Percentiles rank a stretch among this genome's conserved stretches.
phyloP scores from a whole-genome alignment of 2,113 vertebrate species.

The Fulmarus glacialis region DNA sequence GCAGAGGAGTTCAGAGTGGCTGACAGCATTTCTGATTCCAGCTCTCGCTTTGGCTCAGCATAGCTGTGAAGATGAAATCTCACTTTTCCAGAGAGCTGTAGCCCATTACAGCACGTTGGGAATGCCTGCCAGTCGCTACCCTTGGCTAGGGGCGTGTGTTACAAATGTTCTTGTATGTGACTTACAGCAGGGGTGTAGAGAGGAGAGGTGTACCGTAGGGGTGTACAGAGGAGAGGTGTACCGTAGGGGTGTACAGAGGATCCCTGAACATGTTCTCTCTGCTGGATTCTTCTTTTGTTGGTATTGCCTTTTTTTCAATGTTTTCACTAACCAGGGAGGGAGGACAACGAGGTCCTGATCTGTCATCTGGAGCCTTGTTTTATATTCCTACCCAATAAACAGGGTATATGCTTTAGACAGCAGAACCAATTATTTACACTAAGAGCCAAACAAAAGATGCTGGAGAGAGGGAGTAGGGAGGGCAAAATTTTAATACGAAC shows the following conservation, averaged over 20 bases:
- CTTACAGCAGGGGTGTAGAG: not conserved
- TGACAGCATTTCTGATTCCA: conserved; percentile 1
- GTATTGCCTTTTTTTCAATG: not conserved
- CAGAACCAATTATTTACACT: conserved; percentile 7
- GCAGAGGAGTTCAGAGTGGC: not conserved
- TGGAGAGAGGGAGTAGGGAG: not conserved
- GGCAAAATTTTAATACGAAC: not conserved
- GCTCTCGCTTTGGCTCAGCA: not conserved
- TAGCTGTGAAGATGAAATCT: conserved; percentile 18
- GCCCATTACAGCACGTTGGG: not conserved
- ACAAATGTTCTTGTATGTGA: not conserved
- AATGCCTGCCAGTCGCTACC: not conserved
- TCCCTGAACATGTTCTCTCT: not conserved
- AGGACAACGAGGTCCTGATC: not conserved
- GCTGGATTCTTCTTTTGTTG: not conserved
- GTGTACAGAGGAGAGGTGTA: not conserved
- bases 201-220: accelerated
- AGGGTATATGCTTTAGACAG: not conserved
- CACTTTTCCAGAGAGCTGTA: not conserved
- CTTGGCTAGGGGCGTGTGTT: not conserved
- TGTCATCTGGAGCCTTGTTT: not conserved
- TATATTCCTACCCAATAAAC: not conserved
- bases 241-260: not conserved
- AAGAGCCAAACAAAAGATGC: conserved; percentile 4
- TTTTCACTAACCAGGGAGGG: not conserved